These are phyloP conservation scores for Lanistes nyassanus DNA, from an alignment of 1,140 invertebrate species.

Conservation along the genomic window DNA sequence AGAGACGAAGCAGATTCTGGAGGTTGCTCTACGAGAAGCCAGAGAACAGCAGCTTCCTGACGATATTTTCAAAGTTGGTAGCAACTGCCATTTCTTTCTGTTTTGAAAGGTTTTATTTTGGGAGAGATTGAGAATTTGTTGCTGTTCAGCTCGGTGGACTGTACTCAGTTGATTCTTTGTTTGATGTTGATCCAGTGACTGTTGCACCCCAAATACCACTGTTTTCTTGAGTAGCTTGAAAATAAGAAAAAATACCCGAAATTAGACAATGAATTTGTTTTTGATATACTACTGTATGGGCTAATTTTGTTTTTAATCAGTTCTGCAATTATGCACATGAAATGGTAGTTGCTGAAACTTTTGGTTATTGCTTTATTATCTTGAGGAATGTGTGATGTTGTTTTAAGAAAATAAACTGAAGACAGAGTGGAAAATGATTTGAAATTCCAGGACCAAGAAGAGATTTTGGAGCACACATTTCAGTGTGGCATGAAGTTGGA, in stretches of 20 bases:
- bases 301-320: no score
- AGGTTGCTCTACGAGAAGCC: slow-evolving; percentile 68
- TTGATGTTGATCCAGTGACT: background rate
- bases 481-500: slow-evolving; percentile 77
- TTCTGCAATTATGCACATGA: no score
- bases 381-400: no score
- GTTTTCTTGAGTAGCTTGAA: no score
- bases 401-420: no score
- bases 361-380: no score
- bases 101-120: background rate
- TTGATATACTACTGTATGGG: no score
- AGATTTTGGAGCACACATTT: slow-evolving; percentile 68
- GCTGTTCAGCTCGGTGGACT: background rate
- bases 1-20: slow-evolving; percentile 70
- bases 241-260: no score
- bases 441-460: slow-evolving; percentile 52
- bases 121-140: background rate
- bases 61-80: slow-evolving; percentile 65
- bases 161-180: background rate
- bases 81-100: background rate
- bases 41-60: slow-evolving; percentile 57
- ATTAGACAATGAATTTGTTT: no score
- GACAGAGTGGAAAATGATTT: no score
- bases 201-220: no score
- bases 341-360: no score